These are phyloP conservation scores for Neopipo cinnamomea DNA, from an alignment of 2,113 vertebrate species.

Conservation along the genomic window DNA sequence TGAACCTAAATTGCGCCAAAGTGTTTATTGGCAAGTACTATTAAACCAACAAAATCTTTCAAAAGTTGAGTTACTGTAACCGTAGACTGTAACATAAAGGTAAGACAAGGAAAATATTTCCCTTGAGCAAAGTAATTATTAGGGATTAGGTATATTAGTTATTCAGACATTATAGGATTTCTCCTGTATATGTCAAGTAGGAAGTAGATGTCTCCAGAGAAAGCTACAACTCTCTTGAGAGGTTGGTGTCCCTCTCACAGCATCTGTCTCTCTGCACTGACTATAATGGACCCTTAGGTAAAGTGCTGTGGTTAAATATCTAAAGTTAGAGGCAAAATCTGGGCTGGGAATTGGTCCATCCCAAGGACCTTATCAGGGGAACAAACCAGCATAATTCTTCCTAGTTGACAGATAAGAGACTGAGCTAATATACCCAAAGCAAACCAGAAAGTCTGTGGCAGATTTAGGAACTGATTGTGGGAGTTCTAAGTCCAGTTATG, in stretches of 20 bases:
- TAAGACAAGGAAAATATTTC: no score
- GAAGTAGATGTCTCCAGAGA: background rate
- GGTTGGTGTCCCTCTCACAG: background rate
- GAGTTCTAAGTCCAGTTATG: background rate
- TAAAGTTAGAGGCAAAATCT: background rate
- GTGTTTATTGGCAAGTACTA: background rate
- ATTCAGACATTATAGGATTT: background rate
- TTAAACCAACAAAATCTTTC: background rate
- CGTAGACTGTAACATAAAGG: no score
- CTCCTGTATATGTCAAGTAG: background rate
- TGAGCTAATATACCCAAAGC: slow-evolving; percentile 19
- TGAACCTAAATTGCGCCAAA: background rate
- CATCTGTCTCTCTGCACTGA: background rate
- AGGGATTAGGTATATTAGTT: background rate
- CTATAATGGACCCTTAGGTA: background rate
- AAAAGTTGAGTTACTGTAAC: background rate
- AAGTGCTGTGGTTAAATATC: background rate
- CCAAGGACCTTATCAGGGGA: background rate
- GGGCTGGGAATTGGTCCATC: background rate
- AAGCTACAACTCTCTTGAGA: background rate
- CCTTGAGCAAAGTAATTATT: background rate
- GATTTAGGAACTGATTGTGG: background rate
- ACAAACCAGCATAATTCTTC: background rate
- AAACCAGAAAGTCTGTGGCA: background rate
- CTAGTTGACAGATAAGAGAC: background rate